A percentile compares a stretch with the other conserved stretches of the same genome.
Evolutionary conservation across 2,113 vertebrate genomes (phyloP).

Genomic region (Trinectes maculatus): DNA sequence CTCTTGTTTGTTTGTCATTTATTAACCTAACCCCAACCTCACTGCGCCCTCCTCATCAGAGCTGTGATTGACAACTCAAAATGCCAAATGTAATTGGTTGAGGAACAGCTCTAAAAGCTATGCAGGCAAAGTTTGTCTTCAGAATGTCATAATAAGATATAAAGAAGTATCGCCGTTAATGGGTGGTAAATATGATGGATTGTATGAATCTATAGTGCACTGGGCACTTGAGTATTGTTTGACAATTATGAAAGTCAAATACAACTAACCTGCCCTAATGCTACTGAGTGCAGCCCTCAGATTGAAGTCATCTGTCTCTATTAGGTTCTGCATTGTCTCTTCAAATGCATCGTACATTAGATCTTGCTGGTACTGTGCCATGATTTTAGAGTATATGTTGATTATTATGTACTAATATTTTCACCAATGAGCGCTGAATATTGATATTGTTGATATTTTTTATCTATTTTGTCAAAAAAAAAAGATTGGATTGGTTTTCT

Average conservation of each 20-base stretch:
- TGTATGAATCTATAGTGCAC: not conserved
- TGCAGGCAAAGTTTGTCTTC: constrained; percentile 11
- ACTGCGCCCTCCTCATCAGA: constrained; percentile 65
- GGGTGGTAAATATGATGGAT: constrained; percentile 9
- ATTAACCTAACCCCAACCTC: constrained; percentile 74
- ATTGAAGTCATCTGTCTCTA: not conserved
- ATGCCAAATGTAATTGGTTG: constrained; percentile 11
- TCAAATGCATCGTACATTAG: not conserved
- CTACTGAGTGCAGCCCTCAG: not conserved
- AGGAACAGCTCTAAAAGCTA: constrained; percentile 2
- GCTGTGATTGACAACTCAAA: constrained; percentile 77
- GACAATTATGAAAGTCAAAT: constrained; percentile 13
- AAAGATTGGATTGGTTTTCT: too few relatives aligned
- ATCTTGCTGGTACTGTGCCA: not conserved
- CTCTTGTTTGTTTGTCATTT: constrained; percentile 82
- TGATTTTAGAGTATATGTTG: too few relatives aligned
- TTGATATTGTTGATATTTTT: too few relatives aligned
- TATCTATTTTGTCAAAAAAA: too few relatives aligned
- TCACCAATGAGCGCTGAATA: too few relatives aligned
- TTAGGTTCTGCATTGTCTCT: not conserved
- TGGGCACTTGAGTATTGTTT: not conserved
- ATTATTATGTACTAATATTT: not conserved
- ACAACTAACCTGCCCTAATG: not conserved
- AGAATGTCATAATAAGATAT: not conserved
- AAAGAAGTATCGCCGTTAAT: not conserved